Conservation (phyloP, 2,113 vertebrate genomes). For the Aldabrachelys gigantea region DNA sequence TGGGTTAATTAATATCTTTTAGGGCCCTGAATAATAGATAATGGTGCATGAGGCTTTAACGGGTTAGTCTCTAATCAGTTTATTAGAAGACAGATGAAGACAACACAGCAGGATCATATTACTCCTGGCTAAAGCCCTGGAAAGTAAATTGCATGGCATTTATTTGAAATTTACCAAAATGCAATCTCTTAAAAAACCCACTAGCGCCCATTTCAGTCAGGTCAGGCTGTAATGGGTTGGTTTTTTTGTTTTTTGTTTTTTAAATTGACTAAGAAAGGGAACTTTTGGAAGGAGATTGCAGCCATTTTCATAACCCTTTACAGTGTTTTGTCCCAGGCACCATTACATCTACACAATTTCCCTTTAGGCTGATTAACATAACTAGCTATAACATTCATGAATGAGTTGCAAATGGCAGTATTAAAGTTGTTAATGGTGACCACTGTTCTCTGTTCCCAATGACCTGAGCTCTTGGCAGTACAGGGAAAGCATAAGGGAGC, state of each 20-base stretch:
- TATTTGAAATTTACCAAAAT: slow-evolving; percentile 49
- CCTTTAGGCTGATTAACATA: slow-evolving; percentile 45
- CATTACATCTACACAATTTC: slow-evolving; percentile 22
- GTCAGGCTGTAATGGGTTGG: slow-evolving; percentile 37
- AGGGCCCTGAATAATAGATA: slow-evolving; percentile 73
- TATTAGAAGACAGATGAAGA: slow-evolving; percentile 76
- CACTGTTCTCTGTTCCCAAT: background rate
- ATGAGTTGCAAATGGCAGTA: slow-evolving; percentile 42
- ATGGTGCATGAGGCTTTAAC: slow-evolving; percentile 64
- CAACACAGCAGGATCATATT: slow-evolving; percentile 67
- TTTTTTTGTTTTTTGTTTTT: slow-evolving; percentile 52
- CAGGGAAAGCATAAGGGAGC: background rate
- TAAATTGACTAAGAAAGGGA: background rate
- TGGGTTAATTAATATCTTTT: slow-evolving; percentile 79
- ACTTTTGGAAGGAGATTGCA: slow-evolving; percentile 7
- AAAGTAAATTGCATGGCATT: slow-evolving; percentile 54
- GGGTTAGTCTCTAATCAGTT: slow-evolving; percentile 82
- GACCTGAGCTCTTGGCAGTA: background rate
- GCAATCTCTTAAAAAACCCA: slow-evolving; percentile 57
- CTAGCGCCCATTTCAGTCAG: slow-evolving; percentile 7
- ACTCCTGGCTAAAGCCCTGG: slow-evolving; percentile 52
- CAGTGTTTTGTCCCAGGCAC: background rate
- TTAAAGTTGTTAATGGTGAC: slow-evolving; percentile 12
- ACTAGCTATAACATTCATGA: slow-evolving; percentile 57
- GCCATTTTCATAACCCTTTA: background rate